phyloP scores from a whole-genome alignment of 2,797 vertebrate species.

The Pipistrellus pipistrellus region DNA sequence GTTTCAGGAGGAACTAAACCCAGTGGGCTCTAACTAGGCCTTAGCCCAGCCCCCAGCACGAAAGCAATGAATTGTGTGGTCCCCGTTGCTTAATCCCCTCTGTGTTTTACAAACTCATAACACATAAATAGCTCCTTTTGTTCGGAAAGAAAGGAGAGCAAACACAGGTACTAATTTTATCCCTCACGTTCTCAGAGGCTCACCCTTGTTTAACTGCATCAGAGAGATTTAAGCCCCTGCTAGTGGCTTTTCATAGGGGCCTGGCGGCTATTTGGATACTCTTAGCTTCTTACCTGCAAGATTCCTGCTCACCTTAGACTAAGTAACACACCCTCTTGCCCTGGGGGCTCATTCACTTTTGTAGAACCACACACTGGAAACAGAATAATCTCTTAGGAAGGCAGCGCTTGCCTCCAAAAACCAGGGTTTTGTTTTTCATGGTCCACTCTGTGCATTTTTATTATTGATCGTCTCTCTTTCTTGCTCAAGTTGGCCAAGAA shows the following conservation, averaged over 20 bases:
- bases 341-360: background rate
- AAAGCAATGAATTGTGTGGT: constrained; percentile 77
- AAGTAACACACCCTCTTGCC: background rate
- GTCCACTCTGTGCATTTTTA: constrained; percentile 4
- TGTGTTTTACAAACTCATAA: constrained; percentile 59
- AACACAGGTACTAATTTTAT: constrained; percentile 75
- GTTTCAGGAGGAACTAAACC: background rate
- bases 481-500: constrained; percentile 49
- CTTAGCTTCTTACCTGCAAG: constrained; percentile 60
- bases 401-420: background rate
- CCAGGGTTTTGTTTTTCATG: background rate
- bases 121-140: constrained; percentile 65
- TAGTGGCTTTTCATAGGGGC: constrained; percentile 57
- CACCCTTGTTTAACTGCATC: constrained; percentile 42
- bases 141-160: constrained; percentile 75
- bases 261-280: constrained; percentile 66
- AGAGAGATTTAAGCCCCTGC: constrained; percentile 59
- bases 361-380: background rate
- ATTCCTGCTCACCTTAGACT: constrained; percentile 53
- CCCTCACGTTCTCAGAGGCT: constrained; percentile 51
- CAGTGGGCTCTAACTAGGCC: background rate
- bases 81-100: constrained; percentile 73
- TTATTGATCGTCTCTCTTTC: background rate
- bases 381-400: constrained; percentile 4
- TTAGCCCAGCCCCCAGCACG: constrained; percentile 43